Evolutionary conservation across 2,888 invertebrate species (phyloP).

Genomic region (Tolmerus cingulatus): DNA sequence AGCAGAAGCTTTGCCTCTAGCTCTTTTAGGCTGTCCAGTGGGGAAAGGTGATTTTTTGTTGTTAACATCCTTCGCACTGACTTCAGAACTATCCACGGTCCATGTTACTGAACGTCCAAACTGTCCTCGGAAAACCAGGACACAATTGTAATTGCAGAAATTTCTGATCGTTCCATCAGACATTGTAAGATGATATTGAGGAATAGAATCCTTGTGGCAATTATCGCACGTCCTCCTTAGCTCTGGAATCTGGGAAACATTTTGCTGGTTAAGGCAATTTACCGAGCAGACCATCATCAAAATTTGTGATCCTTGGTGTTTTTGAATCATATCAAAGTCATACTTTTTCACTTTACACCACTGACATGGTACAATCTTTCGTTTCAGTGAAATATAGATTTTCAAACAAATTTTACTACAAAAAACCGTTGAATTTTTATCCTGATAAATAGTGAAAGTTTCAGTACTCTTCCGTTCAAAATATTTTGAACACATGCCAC

Average conservation of each 20-base stretch:
- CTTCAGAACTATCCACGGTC: slow-evolving; percentile 58
- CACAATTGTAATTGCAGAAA: slow-evolving; percentile 84
- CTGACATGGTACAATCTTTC: slow-evolving; percentile 90
- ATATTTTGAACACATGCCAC: slow-evolving; percentile 86
- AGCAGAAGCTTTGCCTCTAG: slow-evolving; percentile 55
- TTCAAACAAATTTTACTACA: slow-evolving; percentile 92
- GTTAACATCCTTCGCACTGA: slow-evolving; percentile 51
- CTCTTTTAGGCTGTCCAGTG: slow-evolving; percentile 66
- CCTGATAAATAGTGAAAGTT: slow-evolving; percentile 76
- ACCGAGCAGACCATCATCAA: slow-evolving; percentile 85
- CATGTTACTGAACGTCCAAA: slow-evolving; percentile 65
- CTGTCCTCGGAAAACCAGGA: slow-evolving; percentile 79
- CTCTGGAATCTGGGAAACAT: slow-evolving; percentile 79
- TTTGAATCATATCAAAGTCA: slow-evolving; percentile 93
- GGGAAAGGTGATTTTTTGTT: slow-evolving; percentile 62
- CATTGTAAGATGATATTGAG: slow-evolving; percentile 85
- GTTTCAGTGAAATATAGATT: slow-evolving; percentile 84
- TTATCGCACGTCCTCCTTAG: slow-evolving; percentile 77
- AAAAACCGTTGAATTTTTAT: slow-evolving; percentile 75
- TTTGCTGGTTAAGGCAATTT: slow-evolving; percentile 85
- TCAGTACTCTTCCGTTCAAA: slow-evolving; percentile 76
- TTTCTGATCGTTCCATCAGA: slow-evolving; percentile 83
- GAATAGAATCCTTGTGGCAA: slow-evolving; percentile 73
- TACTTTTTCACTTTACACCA: slow-evolving; percentile 97
- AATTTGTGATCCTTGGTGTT: slow-evolving; percentile 69